These are phyloP conservation scores for Rhinophrynus dorsalis DNA, from an alignment of 2,797 vertebrate species.

Conservation along the genomic window DNA sequence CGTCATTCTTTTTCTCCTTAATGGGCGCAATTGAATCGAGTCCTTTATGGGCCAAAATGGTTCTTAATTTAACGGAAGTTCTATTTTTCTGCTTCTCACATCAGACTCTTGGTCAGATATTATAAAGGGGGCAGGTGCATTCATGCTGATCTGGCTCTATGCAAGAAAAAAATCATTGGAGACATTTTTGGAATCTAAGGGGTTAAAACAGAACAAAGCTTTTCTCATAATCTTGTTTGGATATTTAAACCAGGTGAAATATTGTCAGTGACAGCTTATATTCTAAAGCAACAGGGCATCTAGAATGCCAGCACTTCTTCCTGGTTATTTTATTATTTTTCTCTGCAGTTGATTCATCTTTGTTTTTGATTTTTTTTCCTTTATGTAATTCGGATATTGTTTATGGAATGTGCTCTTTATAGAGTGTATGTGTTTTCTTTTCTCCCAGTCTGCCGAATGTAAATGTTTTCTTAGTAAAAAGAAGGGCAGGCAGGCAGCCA, in stretches of 20 bases:
- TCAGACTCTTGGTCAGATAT: no score
- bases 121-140: no score
- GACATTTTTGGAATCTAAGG: no score
- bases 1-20: no score
- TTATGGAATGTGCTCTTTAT: background rate
- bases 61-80: no score
- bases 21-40: no score
- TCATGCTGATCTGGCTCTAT: no score
- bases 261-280: background rate
- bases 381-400: slow-evolving; percentile 2
- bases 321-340: background rate
- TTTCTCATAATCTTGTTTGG: background rate
- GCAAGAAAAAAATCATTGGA: no score
- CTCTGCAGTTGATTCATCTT: background rate
- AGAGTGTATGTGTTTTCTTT: background rate
- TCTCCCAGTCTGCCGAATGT: background rate
- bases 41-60: no score
- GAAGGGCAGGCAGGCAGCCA: background rate
- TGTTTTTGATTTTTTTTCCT: background rate
- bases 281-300: background rate
- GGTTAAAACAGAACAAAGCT: no score
- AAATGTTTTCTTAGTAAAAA: background rate
- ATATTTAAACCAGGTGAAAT: background rate
- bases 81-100: no score
- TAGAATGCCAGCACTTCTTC: no score